Conservation (phyloP, 2,113 vertebrate genomes). For the Chlorocebus sabaeus region DNA sequence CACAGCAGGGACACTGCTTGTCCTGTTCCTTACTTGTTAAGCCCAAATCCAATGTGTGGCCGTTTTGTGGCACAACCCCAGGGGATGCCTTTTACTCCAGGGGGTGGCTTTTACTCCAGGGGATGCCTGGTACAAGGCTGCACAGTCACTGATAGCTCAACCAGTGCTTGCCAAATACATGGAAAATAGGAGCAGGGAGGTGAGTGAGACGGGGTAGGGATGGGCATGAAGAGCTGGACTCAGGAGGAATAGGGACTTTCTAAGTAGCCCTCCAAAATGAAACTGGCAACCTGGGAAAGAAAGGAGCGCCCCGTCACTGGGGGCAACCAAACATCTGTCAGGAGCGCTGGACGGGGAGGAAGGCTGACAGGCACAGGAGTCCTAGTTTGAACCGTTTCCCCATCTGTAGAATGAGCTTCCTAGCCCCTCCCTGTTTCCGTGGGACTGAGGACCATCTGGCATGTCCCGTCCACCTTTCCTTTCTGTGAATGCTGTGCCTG, state of each 20-base stretch:
- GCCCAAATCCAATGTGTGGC: too few species aligned
- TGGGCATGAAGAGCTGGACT: background rate
- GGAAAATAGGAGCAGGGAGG: background rate
- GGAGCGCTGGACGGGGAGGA: background rate
- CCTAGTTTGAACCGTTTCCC: background rate
- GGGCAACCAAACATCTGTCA: background rate
- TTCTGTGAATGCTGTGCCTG: background rate
- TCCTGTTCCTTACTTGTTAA: background rate
- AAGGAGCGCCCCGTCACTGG: background rate
- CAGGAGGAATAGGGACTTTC: background rate
- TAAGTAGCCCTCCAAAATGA: background rate
- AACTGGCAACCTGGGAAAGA: background rate
- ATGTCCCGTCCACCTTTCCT: background rate
- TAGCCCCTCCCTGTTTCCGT: background rate
- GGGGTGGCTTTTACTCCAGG: too few species aligned
- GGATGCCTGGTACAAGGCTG: background rate
- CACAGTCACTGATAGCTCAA: fast-evolving
- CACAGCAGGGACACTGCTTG: background rate
- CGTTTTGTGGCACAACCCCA: too few species aligned
- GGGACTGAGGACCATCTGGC: background rate
- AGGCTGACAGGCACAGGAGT: background rate
- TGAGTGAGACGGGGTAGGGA: too few species aligned
- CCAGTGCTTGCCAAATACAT: fast-evolving
- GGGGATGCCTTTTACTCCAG: too few species aligned
- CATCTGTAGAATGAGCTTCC: background rate